Evolutionary conservation across 1,140 invertebrate genomes (phyloP).

Genomic region (Tribolium madens): DNA sequence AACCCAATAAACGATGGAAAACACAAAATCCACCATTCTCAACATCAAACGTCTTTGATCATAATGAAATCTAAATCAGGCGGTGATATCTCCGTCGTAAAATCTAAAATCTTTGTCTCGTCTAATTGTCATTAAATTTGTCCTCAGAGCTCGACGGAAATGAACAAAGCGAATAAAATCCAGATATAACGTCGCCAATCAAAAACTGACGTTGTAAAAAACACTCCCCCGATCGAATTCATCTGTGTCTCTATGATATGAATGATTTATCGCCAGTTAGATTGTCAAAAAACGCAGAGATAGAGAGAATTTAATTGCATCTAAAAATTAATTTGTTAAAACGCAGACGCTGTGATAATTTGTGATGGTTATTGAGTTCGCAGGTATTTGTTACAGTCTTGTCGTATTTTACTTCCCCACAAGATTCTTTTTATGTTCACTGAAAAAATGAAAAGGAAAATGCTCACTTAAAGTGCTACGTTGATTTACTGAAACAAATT

Average conservation of each 20-base stretch:
- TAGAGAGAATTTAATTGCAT: not conserved
- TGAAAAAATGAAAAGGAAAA: not conserved
- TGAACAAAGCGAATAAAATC: conserved; percentile 3
- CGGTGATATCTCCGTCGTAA: not conserved
- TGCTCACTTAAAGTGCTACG: not conserved
- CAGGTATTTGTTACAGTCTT: conserved; percentile 17
- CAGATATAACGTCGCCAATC: conserved; percentile 1
- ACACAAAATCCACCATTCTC: conserved; percentile 20
- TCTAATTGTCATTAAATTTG: conserved; percentile 32
- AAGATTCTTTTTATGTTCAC: conserved; percentile 6
- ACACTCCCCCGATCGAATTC: conserved; percentile 3
- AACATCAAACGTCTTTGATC: conserved; percentile 2
- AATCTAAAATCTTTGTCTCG: not conserved
- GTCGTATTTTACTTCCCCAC: conserved; percentile 33
- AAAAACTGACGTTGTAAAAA: not conserved
- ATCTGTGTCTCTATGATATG: not conserved
- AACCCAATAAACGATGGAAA: conserved; percentile 19
- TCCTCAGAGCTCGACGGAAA: not conserved
- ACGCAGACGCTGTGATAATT: not conserved
- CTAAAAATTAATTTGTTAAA: conserved; percentile 3
- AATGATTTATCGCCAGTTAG: conserved; percentile 14
- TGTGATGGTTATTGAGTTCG: conserved; percentile 9
- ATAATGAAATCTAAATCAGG: not conserved
- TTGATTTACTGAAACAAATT: conserved; percentile 16
- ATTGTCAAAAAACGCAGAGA: not conserved